A percentile compares a stretch with the other conserved stretches of the same genome.
Evolutionary conservation across 1,140 invertebrate species (phyloP).

Genomic region (Drosophila kikkawai): DNA sequence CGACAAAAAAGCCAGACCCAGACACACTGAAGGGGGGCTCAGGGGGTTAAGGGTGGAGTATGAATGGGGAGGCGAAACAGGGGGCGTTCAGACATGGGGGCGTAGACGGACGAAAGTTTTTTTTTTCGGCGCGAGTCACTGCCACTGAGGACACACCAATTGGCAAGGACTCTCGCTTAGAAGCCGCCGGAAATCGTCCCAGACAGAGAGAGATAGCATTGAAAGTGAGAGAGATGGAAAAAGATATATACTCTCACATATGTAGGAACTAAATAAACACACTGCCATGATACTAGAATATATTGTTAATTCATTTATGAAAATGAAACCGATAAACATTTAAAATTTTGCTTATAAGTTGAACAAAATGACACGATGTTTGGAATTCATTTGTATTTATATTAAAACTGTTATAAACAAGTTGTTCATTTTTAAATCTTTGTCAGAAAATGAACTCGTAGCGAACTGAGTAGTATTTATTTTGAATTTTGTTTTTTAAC

Average conservation of each 20-base stretch:
- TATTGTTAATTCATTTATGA: neutral
- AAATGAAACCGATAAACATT: neutral
- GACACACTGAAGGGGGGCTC: constrained; percentile 36
- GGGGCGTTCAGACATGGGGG: constrained; percentile 37
- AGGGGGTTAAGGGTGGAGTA: neutral
- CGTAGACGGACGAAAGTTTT: constrained; percentile 43
- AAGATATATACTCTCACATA: constrained; percentile 22
- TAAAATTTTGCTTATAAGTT: neutral
- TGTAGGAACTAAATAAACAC: constrained; percentile 22
- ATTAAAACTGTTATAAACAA: too few relatives aligned
- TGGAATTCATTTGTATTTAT: neutral
- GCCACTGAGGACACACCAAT: constrained; percentile 29
- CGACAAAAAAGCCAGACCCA: constrained; percentile 67
- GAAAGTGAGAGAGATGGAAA: neutral
- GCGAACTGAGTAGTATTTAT: too few relatives aligned
- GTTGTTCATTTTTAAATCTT: too few relatives aligned
- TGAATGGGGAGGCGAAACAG: constrained; percentile 6
- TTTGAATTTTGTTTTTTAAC: neutral
- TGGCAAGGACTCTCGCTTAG: constrained; percentile 65
- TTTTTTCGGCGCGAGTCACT: constrained; percentile 34
- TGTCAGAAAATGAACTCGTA: too few relatives aligned
- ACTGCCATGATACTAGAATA: neutral
- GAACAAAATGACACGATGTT: neutral
- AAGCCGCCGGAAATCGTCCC: constrained; percentile 55
- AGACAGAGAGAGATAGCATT: constrained; percentile 46